Conservation (phyloP, 1,140 invertebrate genomes). For the Drosophila busckii region DNA sequence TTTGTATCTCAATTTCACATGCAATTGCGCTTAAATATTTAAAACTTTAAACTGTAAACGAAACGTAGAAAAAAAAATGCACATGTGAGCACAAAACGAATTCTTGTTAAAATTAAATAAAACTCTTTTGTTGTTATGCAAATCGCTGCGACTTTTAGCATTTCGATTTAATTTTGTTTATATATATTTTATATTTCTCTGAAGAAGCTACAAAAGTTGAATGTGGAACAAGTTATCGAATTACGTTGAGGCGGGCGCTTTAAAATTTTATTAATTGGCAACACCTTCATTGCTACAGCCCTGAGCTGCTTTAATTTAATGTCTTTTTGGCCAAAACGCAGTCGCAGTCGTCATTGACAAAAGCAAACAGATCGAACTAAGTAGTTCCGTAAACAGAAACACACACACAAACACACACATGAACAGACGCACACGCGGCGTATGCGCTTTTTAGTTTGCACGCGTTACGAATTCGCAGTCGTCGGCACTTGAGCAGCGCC, state of each 20-base stretch:
- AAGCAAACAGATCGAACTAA: conserved; percentile 8
- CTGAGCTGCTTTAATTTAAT: conserved; percentile 73
- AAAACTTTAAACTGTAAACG: background rate
- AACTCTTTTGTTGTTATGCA: conserved; percentile 23
- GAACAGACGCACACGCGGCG: conserved; percentile 17
- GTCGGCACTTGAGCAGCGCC: conserved; percentile 47
- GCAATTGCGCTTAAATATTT: background rate
- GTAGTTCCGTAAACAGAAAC: conserved; percentile 30
- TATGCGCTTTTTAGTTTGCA: conserved; percentile 28
- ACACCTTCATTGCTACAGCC: conserved; percentile 64
- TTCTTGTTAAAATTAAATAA: background rate
- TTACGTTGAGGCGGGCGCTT: conserved; percentile 42
- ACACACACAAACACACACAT: background rate
- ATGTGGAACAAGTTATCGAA: conserved; percentile 69
- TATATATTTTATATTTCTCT: conserved; percentile 34
- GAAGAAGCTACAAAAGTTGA: conserved; percentile 28
- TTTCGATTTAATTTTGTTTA: conserved; percentile 18
- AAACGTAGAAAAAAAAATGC: background rate
- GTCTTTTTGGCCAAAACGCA: conserved; percentile 31
- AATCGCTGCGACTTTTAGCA: conserved; percentile 45
- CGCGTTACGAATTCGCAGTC: conserved; percentile 26
- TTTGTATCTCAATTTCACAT: too few species aligned
- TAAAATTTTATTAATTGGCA: conserved; percentile 72
- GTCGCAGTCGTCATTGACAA: conserved; percentile 11
- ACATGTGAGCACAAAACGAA: background rate